Conservation (phyloP, 2,113 vertebrate species). For the Balaenoptera acutorostrata region DNA sequence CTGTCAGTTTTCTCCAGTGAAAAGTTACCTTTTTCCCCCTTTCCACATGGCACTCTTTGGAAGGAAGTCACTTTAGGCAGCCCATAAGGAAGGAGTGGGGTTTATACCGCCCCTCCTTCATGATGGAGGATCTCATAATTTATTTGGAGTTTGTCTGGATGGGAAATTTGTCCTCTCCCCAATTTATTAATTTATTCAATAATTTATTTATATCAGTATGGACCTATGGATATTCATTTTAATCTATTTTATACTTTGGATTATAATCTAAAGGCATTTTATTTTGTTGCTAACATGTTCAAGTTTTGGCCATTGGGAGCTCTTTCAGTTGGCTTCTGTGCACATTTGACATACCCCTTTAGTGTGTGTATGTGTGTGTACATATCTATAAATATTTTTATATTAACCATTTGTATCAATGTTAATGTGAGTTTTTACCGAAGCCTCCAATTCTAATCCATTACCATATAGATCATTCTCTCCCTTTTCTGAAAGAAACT, state of each 20-base stretch:
- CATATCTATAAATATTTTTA: not conserved
- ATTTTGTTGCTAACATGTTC: not conserved
- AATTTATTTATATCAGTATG: not conserved
- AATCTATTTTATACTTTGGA: not conserved
- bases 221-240: not conserved
- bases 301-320: not conserved
- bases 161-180: not conserved
- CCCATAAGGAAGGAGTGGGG: not conserved
- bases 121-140: not conserved
- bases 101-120: not conserved
- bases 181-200: not conserved
- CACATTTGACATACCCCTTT: not conserved
- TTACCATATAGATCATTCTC: not conserved
- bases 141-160: not conserved
- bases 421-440: not conserved
- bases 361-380: not conserved
- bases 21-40: not conserved
- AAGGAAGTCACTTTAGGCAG: not conserved
- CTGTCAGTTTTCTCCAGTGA: not conserved
- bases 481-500: not conserved
- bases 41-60: not conserved
- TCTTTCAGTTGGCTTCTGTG: not conserved
- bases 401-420: not conserved
- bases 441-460: not conserved
- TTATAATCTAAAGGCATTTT: not conserved